phyloP scores from a whole-genome alignment of 2,113 vertebrate species.

The Aspidoscelis tigris region DNA sequence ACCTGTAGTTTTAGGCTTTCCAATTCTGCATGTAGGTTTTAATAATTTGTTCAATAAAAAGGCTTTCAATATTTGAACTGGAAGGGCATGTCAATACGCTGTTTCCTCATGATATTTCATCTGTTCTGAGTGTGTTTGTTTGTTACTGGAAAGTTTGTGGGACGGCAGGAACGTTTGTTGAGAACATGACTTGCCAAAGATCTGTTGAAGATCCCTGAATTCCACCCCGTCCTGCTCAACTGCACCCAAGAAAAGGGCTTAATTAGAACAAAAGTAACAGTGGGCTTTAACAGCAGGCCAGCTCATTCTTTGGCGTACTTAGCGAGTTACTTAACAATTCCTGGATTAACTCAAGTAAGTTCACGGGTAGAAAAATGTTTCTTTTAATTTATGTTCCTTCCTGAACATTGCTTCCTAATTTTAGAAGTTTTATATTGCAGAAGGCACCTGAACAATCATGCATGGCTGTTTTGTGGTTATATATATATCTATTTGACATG shows the following conservation, averaged over 20 bases:
- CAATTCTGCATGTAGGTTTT: conserved; percentile 89
- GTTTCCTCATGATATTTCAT: conserved; percentile 74
- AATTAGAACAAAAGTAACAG: conserved; percentile 51
- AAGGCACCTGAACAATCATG: conserved; percentile 79
- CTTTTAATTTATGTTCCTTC: conserved; percentile 70
- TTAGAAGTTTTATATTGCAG: conserved; percentile 90
- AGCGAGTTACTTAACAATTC: conserved; percentile 67
- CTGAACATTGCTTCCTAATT: conserved; percentile 76
- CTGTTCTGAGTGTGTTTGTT: conserved; percentile 77
- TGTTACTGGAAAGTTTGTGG: conserved; percentile 52
- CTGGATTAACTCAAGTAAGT: conserved; percentile 68
- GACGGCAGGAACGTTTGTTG: conserved; percentile 31
- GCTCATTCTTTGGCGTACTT: conserved; percentile 66
- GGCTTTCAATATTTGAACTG: conserved; percentile 79
- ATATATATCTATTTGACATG: conserved; percentile 75
- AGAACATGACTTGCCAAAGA: background rate
- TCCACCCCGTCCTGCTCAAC: background rate
- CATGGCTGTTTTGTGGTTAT: conserved; percentile 78
- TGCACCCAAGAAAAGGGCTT: conserved; percentile 46
- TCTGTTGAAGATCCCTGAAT: conserved; percentile 9
- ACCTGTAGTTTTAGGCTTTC: conserved; percentile 81
- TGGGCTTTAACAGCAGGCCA: conserved; percentile 57
- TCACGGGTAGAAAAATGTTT: conserved; percentile 60
- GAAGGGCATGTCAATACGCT: conserved; percentile 82
- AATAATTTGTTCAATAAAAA: conserved; percentile 84